phyloP scores from a whole-genome alignment of 2,797 vertebrate genomes.

The Sorex maritimensis region DNA sequence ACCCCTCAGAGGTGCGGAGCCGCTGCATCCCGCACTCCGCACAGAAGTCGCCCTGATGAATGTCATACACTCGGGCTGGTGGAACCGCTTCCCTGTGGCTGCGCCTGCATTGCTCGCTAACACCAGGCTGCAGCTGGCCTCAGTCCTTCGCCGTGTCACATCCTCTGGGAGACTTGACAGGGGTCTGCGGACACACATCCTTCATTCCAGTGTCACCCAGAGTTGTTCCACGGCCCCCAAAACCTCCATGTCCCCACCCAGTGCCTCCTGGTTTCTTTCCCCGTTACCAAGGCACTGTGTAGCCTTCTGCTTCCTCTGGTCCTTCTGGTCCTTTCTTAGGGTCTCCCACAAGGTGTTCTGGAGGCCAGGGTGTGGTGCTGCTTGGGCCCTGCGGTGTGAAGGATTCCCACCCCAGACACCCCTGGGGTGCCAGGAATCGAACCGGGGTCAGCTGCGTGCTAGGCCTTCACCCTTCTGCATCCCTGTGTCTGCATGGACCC shows the following conservation, averaged over 20 bases:
- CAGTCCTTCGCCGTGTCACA: neutral
- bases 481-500: too few species aligned
- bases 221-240: neutral
- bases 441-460: too few species aligned
- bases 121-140: neutral
- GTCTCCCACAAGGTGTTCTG: too few species aligned
- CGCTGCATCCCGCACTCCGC: neutral
- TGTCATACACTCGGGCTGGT: neutral
- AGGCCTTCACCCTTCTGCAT: too few species aligned
- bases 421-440: too few species aligned
- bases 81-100: neutral
- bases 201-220: neutral
- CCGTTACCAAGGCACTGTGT: neutral
- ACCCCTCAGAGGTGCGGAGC: neutral
- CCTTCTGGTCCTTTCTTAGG: neutral
- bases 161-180: neutral
- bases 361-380: too few species aligned
- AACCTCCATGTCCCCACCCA: neutral
- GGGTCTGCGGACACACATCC: neutral
- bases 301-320: conserved; percentile 18
- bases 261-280: conserved; percentile 7
- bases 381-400: too few species aligned
- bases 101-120: neutral
- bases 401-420: too few species aligned
- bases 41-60: neutral